Percentiles rank a stretch among this genome's conserved stretches.
Evolutionary conservation across 2,797 vertebrate species (phyloP).

Genomic region (Allobates femoralis): DNA sequence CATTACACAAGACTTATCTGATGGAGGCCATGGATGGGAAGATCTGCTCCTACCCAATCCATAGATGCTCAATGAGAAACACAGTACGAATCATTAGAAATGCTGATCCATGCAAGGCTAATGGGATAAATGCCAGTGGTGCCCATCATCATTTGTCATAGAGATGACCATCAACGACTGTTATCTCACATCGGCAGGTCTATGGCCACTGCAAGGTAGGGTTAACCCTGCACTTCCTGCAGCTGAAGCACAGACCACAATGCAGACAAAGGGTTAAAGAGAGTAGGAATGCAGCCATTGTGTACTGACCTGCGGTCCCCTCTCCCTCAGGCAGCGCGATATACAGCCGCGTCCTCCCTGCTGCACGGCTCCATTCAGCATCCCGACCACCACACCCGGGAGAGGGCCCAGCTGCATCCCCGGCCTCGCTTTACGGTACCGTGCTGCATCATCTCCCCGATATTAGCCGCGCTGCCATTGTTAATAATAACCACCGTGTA

Average conservation of each 20-base stretch:
- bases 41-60: background rate
- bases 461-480: background rate
- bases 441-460: background rate
- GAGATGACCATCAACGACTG: background rate
- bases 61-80: too few species aligned
- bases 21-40: background rate
- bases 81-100: too few species aligned
- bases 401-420: background rate
- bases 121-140: too few species aligned
- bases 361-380: background rate
- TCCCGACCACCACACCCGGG: background rate
- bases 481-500: background rate
- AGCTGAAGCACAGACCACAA: background rate
- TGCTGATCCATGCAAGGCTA: too few species aligned
- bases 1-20: too few species aligned
- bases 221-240: background rate
- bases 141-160: background rate
- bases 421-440: background rate
- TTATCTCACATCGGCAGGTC: background rate
- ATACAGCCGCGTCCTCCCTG: background rate
- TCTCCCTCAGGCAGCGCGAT: background rate
- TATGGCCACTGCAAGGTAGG: background rate
- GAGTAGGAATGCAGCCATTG: background rate
- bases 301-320: constrained; percentile 14
- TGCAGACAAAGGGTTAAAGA: background rate